Evolutionary conservation across 2,888 invertebrate species (phyloP).

Genomic region (Disparrhopalites patrizii): DNA sequence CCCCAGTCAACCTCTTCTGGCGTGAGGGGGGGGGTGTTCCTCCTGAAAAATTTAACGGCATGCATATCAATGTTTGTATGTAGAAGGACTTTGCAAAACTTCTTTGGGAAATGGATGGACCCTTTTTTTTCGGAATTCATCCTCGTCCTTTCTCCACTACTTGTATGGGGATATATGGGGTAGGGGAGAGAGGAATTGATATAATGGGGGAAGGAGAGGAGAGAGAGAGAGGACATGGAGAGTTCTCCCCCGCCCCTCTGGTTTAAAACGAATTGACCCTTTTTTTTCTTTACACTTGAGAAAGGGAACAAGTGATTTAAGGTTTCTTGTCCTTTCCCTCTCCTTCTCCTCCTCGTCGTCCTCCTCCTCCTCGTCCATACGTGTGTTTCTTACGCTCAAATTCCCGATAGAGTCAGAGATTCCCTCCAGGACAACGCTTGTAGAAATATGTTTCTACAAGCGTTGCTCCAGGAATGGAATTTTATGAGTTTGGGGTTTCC

Average conservation of each 20-base stretch:
- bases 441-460: too few species aligned
- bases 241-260: slow-evolving; percentile 6
- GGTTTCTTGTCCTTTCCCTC: background rate
- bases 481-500: background rate
- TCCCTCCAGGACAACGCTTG: too few species aligned
- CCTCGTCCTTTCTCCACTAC: too few species aligned
- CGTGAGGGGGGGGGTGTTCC: too few species aligned
- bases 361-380: background rate
- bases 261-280: slow-evolving; percentile 11
- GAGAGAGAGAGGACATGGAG: background rate
- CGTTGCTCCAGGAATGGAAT: background rate
- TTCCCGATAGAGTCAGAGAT: too few species aligned
- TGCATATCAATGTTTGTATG: too few species aligned
- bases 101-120: too few species aligned
- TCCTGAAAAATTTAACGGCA: too few species aligned
- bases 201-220: background rate
- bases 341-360: background rate
- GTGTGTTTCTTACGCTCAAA: background rate
- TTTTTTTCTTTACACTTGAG: slow-evolving; percentile 12
- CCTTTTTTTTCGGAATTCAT: too few species aligned
- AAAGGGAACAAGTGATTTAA: slow-evolving; percentile 2
- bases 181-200: background rate
- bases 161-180: too few species aligned
- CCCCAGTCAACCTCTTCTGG: too few species aligned
- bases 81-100: too few species aligned